Conservation (phyloP, 2,797 vertebrate species). For the Acipenser oxyrinchus region DNA sequence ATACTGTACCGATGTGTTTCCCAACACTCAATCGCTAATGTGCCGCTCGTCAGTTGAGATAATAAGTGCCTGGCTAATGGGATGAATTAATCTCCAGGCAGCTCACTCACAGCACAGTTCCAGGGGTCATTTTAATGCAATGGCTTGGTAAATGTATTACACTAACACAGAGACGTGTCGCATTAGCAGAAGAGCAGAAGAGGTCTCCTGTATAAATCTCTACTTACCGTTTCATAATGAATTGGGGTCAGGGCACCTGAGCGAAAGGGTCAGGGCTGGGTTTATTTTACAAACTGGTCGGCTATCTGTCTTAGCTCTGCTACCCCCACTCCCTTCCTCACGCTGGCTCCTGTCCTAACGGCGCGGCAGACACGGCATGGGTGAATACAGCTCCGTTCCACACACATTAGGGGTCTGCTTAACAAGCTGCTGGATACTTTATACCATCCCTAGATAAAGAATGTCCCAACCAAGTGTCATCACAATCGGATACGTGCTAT, state of each 20-base stretch:
- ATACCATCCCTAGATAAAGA: too few relatives aligned
- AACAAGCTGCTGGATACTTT: too few relatives aligned
- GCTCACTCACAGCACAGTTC: neutral
- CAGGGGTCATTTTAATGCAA: conserved; percentile 1
- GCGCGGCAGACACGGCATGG: too few relatives aligned
- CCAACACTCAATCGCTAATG: neutral
- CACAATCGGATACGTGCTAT: too few relatives aligned
- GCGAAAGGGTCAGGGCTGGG: neutral
- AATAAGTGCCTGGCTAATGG: neutral
- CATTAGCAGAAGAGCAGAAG: neutral
- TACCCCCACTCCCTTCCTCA: too few relatives aligned
- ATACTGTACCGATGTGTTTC: too few relatives aligned
- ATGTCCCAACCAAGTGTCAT: too few relatives aligned
- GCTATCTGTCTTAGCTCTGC: neutral
- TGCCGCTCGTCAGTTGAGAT: neutral
- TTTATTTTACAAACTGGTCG: neutral
- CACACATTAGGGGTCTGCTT: too few relatives aligned
- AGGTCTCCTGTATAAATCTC: neutral
- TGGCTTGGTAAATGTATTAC: neutral
- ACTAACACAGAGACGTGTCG: neutral
- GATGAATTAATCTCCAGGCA: neutral
- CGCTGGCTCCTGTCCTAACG: too few relatives aligned
- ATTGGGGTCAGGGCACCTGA: neutral
- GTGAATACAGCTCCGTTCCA: too few relatives aligned
- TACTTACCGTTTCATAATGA: neutral